These are phyloP conservation scores for Rosalia funebris DNA, from an alignment of 2,888 invertebrate species.

Conservation along the genomic window DNA sequence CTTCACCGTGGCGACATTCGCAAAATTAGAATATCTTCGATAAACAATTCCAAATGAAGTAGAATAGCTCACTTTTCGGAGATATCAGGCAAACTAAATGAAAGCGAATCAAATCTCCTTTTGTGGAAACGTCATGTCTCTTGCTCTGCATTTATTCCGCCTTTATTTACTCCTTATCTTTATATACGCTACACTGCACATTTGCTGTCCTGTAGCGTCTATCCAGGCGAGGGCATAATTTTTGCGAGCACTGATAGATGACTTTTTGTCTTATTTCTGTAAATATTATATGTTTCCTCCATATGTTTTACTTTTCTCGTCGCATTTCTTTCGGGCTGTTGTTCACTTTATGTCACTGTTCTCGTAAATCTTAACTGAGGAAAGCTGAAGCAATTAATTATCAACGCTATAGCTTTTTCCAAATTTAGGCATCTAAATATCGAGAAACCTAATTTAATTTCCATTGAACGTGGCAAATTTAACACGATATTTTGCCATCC, in stretches of 20 bases:
- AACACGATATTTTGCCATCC: too few species aligned
- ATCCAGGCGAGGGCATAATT: slow-evolving; percentile 29
- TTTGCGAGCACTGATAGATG: slow-evolving; percentile 4
- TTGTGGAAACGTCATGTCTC: slow-evolving; percentile 55
- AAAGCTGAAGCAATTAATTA: too few species aligned
- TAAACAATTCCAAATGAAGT: slow-evolving; percentile 22
- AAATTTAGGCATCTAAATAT: too few species aligned
- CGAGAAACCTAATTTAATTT: too few species aligned
- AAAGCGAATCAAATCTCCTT: slow-evolving; percentile 54
- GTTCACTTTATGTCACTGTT: too few species aligned
- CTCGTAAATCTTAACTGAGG: too few species aligned
- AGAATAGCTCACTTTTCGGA: slow-evolving; percentile 7
- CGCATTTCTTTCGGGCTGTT: too few species aligned
- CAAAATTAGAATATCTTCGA: slow-evolving; percentile 23
- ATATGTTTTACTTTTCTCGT: too few species aligned
- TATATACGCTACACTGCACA: slow-evolving; percentile 55
- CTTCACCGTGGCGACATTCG: slow-evolving; percentile 18
- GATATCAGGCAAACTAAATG: slow-evolving; percentile 44
- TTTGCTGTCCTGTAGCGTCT: slow-evolving; percentile 41
- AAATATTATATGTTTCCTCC: neutral
- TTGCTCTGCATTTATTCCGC: slow-evolving; percentile 57
- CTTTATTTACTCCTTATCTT: slow-evolving; percentile 63
- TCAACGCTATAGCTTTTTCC: too few species aligned
- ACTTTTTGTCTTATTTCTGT: neutral
- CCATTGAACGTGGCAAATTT: too few species aligned